Base-by-base conservation (phyloP, 2,888 invertebrate species). In the Nemotelus pantherinus region DNA sequence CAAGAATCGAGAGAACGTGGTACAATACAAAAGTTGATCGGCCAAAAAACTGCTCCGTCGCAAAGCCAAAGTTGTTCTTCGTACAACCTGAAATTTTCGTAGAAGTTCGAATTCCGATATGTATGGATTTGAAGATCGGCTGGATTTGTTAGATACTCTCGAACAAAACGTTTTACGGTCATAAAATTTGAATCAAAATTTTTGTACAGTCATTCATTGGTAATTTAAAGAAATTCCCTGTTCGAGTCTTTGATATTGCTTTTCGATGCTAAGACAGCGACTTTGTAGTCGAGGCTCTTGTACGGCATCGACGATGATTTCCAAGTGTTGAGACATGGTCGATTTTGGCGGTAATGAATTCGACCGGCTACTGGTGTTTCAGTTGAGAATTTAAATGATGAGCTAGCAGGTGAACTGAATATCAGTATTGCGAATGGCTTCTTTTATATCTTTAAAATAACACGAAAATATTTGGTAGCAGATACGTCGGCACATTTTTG, bases 131-230 rank as follows among this genome's bases (percentile, higher is more conserved):
- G 9, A 70, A 39, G 70, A 55, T 43, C 70, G 9, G 44, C 55
- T 53, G 55, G 55, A 55, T 25, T 55, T 50, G 41, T 55, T 3
- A 53, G 55, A 57, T 39, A 60, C 55, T 70, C 53, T 25, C 25
- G 25, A 25, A 25, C 25, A 25, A 25, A 25, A 25, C 25, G 25
- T 25, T 25, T 25, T 25, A 25, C 25, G 25, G 25, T 25, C 67
- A 67, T 64, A 64, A 67, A 67, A 67, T 67, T 25, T 50, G 48
- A 67, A 67, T 67, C 67, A 39, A 67, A 70, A 70, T 70, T 70
- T 70, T 70, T 70, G 70, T 43, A 43, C 9, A 53, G 70, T 70
- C 70, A 70, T 70, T 70, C 55, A 70, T 70, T 50, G 9, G 43
- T 55, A 70, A 70, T 70, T 70, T 70, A 48, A 55, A 50, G 53